Percentiles rank a stretch among this genome's conserved stretches.
phyloP scores from a whole-genome alignment of 2,113 vertebrate species.

The Gymnogyps californianus region DNA sequence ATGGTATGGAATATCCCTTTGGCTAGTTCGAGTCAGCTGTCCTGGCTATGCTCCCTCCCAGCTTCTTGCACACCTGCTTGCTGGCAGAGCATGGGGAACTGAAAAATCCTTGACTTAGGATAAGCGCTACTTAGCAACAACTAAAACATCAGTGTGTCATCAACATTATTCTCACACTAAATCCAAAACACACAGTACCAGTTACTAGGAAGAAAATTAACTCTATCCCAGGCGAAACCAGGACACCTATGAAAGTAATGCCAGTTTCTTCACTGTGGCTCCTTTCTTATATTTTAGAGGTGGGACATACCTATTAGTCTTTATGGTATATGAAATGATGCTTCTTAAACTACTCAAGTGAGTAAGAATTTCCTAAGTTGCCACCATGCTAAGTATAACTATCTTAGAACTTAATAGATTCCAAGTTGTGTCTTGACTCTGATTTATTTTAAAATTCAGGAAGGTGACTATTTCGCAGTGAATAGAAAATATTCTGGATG shows the following conservation, averaged over 20 bases:
- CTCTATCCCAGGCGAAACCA: no score
- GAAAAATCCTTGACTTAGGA: no score
- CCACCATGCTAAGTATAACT: neutral
- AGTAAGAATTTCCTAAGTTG: neutral
- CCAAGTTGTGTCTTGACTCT: neutral
- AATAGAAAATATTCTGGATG: neutral
- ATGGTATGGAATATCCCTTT: no score
- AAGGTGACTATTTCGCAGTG: neutral
- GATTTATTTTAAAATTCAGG: neutral
- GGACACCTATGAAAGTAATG: neutral
- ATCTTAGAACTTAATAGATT: neutral
- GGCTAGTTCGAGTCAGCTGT: no score
- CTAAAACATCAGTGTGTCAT: no score
- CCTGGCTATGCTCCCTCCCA: no score
- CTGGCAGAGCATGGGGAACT: no score
- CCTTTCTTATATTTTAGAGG: neutral
- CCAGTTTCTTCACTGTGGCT: neutral
- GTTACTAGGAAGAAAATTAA: no score
- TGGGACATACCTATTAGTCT: neutral
- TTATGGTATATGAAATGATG: neutral
- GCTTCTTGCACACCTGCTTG: no score
- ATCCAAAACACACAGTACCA: no score
- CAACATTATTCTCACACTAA: no score
- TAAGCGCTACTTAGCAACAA: no score
- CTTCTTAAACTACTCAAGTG: neutral